A percentile compares a stretch with the other conserved stretches of the same genome.
Evolutionary conservation across 2,113 vertebrate genomes (phyloP).

Genomic region (Polypterus bichir): DNA sequence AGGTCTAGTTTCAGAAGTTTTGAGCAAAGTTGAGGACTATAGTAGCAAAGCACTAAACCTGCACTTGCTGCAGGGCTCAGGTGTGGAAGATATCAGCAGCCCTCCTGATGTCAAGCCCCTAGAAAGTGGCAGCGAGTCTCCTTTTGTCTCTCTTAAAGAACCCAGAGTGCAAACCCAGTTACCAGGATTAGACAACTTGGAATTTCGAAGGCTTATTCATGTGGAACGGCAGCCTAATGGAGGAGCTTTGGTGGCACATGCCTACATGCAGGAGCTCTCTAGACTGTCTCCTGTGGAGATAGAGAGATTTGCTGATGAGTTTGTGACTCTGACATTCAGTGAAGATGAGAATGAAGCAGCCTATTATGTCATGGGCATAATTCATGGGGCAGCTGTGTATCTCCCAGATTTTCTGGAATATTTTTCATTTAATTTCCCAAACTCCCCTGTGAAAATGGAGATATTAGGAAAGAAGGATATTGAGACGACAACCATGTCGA

Average conservation of each 20-base stretch:
- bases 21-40: conserved; percentile 31
- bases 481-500: conserved; percentile 94
- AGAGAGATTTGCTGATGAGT: conserved; percentile 89
- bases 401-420: conserved; percentile 96
- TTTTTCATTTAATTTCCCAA: conserved; percentile 92
- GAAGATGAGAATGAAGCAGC: conserved; percentile 80
- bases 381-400: conserved; percentile 89
- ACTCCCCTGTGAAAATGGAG: conserved; percentile 96
- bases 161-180: conserved; percentile 47
- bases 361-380: conserved; percentile 88
- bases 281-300: conserved; percentile 73
- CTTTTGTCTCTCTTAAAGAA: conserved; percentile 49
- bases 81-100: conserved; percentile 21
- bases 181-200: conserved; percentile 66
- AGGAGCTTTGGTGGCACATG: conserved; percentile 82
- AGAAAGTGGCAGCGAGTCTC: conserved; percentile 48
- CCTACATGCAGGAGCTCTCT: conserved; percentile 82
- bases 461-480: conserved; percentile 98
- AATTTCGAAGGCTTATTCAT: conserved; percentile 82
- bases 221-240: conserved; percentile 93
- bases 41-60: conserved; percentile 25
- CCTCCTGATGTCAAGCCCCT: conserved; percentile 25
- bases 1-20: conserved; percentile 60
- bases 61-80: conserved; percentile 7
- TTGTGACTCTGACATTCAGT: conserved; percentile 80